Conservation (phyloP, 37 sponge, comb jelly and placozoan genomes). For the Amphimedon queenslandica region DNA sequence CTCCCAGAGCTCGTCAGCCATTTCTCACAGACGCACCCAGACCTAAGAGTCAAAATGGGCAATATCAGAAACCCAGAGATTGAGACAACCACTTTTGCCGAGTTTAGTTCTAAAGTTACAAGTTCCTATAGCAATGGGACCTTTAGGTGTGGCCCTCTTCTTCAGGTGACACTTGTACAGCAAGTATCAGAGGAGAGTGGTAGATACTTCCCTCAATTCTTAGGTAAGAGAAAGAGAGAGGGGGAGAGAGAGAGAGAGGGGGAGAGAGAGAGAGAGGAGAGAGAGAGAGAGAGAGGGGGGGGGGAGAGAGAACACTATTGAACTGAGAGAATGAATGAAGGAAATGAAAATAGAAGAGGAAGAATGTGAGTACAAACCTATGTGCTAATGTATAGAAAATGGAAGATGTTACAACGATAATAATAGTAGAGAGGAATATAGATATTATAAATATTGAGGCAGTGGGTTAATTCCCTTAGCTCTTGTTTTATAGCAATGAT, state of each 20-base stretch:
- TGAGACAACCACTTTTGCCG: conserved; percentile 53
- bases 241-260: neutral
- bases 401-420: too few species aligned
- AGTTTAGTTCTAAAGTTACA: conserved; percentile 54
- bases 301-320: neutral
- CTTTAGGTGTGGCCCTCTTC: conserved; percentile 76
- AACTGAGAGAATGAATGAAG: neutral
- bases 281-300: neutral
- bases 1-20: conserved; percentile 74
- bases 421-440: too few species aligned
- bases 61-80: conserved; percentile 62
- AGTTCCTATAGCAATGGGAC: conserved; percentile 49
- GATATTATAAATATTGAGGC: too few species aligned
- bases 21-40: conserved; percentile 37
- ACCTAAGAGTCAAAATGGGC: conserved; percentile 51
- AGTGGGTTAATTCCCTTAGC: too few species aligned
- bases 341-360: too few species aligned
- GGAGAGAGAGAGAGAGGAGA: conserved; percentile 1
- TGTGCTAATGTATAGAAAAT: too few species aligned
- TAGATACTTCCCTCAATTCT: conserved; percentile 53
- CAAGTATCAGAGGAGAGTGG: conserved; percentile 86
- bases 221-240: conserved; percentile 38
- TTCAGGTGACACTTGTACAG: conserved; percentile 85
- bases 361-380: too few species aligned
- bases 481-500: too few species aligned